A percentile compares a stretch with the other conserved stretches of the same genome.
Evolutionary conservation across 1,140 invertebrate genomes (phyloP).

Genomic region (Drosophila paulistorum): DNA sequence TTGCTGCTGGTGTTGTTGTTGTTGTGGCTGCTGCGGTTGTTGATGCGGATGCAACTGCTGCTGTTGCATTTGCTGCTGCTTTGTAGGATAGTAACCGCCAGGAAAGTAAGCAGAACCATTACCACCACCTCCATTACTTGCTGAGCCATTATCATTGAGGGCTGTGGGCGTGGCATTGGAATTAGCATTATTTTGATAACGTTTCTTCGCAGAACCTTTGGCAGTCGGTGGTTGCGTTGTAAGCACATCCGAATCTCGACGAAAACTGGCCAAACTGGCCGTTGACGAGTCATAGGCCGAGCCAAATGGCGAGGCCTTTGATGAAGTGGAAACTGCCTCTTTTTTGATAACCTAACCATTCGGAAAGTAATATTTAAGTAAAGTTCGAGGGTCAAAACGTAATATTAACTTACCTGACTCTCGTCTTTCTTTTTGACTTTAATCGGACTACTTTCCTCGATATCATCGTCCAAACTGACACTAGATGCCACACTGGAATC

Average conservation of each 20-base stretch:
- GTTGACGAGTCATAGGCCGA: slow-evolving; percentile 59
- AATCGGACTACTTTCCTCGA: slow-evolving; percentile 77
- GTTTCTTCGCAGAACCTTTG: slow-evolving; percentile 59
- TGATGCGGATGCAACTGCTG: slow-evolving; percentile 50
- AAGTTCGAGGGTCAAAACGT: neutral
- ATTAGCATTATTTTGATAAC: slow-evolving; percentile 61
- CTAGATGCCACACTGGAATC: slow-evolving; percentile 82
- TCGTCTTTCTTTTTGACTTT: slow-evolving; percentile 83
- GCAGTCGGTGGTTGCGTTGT: slow-evolving; percentile 43
- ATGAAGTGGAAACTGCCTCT: slow-evolving; percentile 79
- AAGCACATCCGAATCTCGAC: slow-evolving; percentile 67
- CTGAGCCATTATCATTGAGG: slow-evolving; percentile 27
- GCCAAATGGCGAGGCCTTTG: slow-evolving; percentile 72
- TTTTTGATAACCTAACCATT: slow-evolving; percentile 72
- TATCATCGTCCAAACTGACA: slow-evolving; percentile 79
- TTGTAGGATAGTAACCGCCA: slow-evolving; percentile 70
- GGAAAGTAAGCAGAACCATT: slow-evolving; percentile 55
- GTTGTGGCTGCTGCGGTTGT: slow-evolving; percentile 37
- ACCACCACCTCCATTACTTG: slow-evolving; percentile 19
- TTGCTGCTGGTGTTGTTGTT: slow-evolving; percentile 47
- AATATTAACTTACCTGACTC: slow-evolving; percentile 52
- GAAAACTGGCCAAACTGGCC: slow-evolving; percentile 64
- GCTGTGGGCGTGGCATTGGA: slow-evolving; percentile 56
- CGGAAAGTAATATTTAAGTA: neutral
- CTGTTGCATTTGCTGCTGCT: slow-evolving; percentile 52